Percentiles rank a stretch among this genome's conserved stretches.
phyloP scores from a whole-genome alignment of 2,797 vertebrate genomes.

The Acridotheres tristis region DNA sequence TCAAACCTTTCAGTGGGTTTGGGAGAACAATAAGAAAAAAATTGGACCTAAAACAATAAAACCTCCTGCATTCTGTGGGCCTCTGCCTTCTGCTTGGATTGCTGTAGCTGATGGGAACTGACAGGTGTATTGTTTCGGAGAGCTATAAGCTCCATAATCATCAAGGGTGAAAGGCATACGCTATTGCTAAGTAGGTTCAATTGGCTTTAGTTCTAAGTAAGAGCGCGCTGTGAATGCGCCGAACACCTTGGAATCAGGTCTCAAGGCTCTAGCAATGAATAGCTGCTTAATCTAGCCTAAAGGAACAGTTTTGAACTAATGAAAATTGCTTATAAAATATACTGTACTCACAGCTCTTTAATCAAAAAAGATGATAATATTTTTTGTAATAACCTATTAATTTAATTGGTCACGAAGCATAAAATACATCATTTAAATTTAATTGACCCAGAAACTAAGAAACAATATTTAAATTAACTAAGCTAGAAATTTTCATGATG shows the following conservation, averaged over 20 bases:
- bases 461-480: slow-evolving; percentile 93
- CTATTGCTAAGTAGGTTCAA: slow-evolving; percentile 96
- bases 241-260: slow-evolving; percentile 93
- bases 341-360: slow-evolving; percentile 97
- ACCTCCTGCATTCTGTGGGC: slow-evolving; percentile 85
- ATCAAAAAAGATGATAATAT: slow-evolving; percentile 96
- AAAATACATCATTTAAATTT: slow-evolving; percentile 98
- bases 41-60: slow-evolving; percentile 88
- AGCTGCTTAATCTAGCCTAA: slow-evolving; percentile 95
- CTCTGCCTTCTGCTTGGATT: slow-evolving; percentile 92
- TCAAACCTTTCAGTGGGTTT: slow-evolving; percentile 82
- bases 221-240: slow-evolving; percentile 86
- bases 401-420: slow-evolving; percentile 99
- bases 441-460: slow-evolving; percentile 99
- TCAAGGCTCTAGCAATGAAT: slow-evolving; percentile 87
- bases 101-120: slow-evolving; percentile 91
- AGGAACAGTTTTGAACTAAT: slow-evolving; percentile 95
- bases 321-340: slow-evolving; percentile 99
- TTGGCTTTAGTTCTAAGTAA: slow-evolving; percentile 99
- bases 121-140: slow-evolving; percentile 98
- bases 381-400: slow-evolving; percentile 98
- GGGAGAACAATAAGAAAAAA: slow-evolving; percentile 85
- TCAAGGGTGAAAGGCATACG: slow-evolving; percentile 92
- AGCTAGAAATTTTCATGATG: slow-evolving; percentile 84
- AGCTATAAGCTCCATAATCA: slow-evolving; percentile 95